Base-by-base conservation (phyloP, 2,888 invertebrate species). In the Eudasyphora cyanicolor region DNA sequence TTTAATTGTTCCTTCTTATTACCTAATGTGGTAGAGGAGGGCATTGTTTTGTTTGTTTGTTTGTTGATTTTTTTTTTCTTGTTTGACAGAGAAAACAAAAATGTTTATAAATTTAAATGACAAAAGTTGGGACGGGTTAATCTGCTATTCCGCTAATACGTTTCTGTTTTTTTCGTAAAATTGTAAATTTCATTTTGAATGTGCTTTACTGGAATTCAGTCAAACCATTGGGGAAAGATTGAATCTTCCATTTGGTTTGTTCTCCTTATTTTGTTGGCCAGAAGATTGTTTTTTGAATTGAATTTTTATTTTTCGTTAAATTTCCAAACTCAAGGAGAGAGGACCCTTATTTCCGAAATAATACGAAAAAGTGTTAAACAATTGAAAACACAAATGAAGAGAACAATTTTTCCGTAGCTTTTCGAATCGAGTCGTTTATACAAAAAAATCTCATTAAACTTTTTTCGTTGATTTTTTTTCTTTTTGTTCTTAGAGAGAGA, bases 51-150 rank as follows among this genome's bases (percentile, higher is more conserved):
- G 49, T 78, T 71, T 57, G 62, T 8, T 75, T 54, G 69, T 67
- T 38, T 38, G 64, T 81, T 78, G 42, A 42, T 64, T 67, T 60
- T 71, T 67, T 76, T 76, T 84, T 77, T 77, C 79, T 77, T 78
- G 42, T 73, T 82, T 79, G 71, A 69, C 42, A 79, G 38, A 42
- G 24, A 42, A 42, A 38, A 67, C n/a, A n/a, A 67, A 67, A 67
- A 67, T 67, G 17, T n/a, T n/a, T n/a, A 67, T 67, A 67, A 67
- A 67, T 67, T 70, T 82, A 64, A 71, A 86, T 84, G 86, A 88
- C 88, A 88, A 89, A 89, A 89, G 91, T 91, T 91, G 91, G 91
- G 91, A 91, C 90, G 91, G 91, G 91, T 91, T 91, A 91, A 91
- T 88, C 91, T 91, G 91, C 91, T 91, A 91, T 89, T 90, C 91